Evolutionary conservation across 2,113 vertebrate genomes (phyloP), one percentile per base, ranked within the genome.

Genomic region (Zootoca vivipara): DNA sequence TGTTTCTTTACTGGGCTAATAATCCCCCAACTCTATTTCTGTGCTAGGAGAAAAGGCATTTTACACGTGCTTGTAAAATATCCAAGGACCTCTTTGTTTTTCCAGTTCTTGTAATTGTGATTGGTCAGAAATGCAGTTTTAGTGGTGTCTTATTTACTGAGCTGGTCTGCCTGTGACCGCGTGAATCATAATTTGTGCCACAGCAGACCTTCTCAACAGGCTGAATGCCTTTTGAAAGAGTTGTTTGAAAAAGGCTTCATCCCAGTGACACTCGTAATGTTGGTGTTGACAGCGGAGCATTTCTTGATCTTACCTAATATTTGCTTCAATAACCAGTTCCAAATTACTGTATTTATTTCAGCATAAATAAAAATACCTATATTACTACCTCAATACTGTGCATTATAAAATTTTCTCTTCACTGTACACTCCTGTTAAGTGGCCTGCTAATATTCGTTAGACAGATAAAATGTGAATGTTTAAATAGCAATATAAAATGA

Each of bases 391-490:
- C 10, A 30, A 35, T 69, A 64, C 64, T 78, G 80, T 82, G n/a
- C n/a, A 46, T 42, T 65, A 75, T n/a, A 75, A 82, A 82, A 80
- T 56, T 42, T 84, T 79, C 5, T 75, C 33, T 75, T 35, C 84
- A 79, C 46, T 64, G 75, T 33, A 73, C n/a, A 46, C 30, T 85
- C 40, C 56, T 16, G 86, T 91, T 82, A 42, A 83, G 85, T 86
- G 87, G 46, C 67, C 0, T 82, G 30, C 90, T 85, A 86, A 56
- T 70, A 18, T 78, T 75, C 4, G 82, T 70, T 35, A 86, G 88
- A 93, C 8, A 87, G 85, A 84, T 38, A 1, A 87, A 64, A 86
- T 83, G 89, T 89, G 64, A 78, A 77, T 69, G 1, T 56, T 90
- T 15, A 79, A 38, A 74, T 85, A 83, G 56, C 91, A 64, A 46